Percentiles rank a stretch among this genome's conserved stretches.
Conservation (phyloP, 2,113 vertebrate species). For the Nyctereutes procyonoides region DNA sequence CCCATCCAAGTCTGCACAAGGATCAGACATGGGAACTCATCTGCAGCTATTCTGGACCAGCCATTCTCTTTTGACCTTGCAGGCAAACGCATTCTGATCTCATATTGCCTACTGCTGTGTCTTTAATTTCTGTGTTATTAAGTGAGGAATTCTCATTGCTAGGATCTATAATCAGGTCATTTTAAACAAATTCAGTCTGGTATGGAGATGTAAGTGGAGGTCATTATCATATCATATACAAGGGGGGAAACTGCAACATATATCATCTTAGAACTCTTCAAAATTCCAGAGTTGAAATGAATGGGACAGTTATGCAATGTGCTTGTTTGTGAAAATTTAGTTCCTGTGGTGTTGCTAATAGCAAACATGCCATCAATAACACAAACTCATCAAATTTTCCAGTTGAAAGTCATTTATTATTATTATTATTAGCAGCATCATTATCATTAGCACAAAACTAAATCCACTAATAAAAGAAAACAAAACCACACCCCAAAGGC, state of each 20-base stretch:
- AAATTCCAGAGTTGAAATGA: conserved; percentile 41
- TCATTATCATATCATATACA: conserved; percentile 22
- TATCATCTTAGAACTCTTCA: conserved; percentile 45
- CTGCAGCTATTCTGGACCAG: neutral
- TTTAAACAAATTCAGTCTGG: conserved; percentile 29
- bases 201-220: neutral
- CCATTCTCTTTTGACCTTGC: conserved; percentile 32
- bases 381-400: conserved; percentile 54
- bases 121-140: conserved; percentile 42
- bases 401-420: conserved; percentile 59
- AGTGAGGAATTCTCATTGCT: conserved; percentile 14
- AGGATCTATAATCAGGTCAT: conserved; percentile 13
- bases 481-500: conserved; percentile 64
- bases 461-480: conserved; percentile 68
- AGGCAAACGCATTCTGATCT: conserved; percentile 31
- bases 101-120: neutral
- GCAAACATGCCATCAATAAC: conserved; percentile 38
- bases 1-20: neutral
- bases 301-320: neutral
- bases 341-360: neutral
- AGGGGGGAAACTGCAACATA: neutral
- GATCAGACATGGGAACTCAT: neutral
- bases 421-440: conserved; percentile 59
- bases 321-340: conserved; percentile 44
- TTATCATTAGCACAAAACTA: conserved; percentile 71